Conservation (phyloP, 2,113 vertebrate genomes). For the Hiodon tergisus region DNA sequence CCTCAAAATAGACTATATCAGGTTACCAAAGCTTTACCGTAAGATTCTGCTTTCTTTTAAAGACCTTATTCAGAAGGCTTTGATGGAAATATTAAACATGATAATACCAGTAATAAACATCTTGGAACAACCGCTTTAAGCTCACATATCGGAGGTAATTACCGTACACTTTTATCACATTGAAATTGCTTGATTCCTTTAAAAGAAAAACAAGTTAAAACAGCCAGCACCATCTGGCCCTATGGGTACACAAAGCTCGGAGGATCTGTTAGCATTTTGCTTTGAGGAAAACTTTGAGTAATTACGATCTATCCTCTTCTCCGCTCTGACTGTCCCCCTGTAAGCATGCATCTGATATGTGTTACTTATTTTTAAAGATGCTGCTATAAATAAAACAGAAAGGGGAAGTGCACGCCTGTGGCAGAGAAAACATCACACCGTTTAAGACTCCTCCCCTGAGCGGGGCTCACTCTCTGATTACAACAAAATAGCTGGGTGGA, state of each 20-base stretch:
- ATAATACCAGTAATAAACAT: slow-evolving; percentile 40
- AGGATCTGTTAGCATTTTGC: slow-evolving; percentile 37
- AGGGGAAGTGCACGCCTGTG: slow-evolving; percentile 17
- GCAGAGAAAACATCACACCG: slow-evolving; percentile 27
- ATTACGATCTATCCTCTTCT: slow-evolving; percentile 18
- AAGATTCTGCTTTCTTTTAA: slow-evolving; percentile 28
- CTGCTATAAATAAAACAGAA: neutral
- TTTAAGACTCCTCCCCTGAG: slow-evolving; percentile 26
- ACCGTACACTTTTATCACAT: slow-evolving; percentile 31
- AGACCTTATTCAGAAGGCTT: slow-evolving; percentile 32
- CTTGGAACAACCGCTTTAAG: slow-evolving; percentile 31
- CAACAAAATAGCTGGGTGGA: neutral
- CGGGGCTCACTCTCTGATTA: too few relatives aligned
- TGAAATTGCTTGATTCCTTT: slow-evolving; percentile 23
- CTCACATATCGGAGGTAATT: slow-evolving; percentile 42
- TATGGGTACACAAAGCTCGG: neutral
- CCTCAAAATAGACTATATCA: slow-evolving; percentile 21
- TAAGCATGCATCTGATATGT: neutral
- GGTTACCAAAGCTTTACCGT: slow-evolving; percentile 21
- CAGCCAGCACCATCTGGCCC: slow-evolving; percentile 28
- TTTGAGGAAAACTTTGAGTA: slow-evolving; percentile 4
- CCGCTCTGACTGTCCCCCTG: slow-evolving; percentile 15
- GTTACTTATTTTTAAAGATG: slow-evolving; percentile 16
- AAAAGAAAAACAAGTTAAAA: slow-evolving; percentile 8
- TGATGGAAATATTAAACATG: slow-evolving; percentile 43